Evolutionary conservation across 2,888 invertebrate species (phyloP), one percentile per base, ranked within the genome.

Genomic region (Panzeria rudis): DNA sequence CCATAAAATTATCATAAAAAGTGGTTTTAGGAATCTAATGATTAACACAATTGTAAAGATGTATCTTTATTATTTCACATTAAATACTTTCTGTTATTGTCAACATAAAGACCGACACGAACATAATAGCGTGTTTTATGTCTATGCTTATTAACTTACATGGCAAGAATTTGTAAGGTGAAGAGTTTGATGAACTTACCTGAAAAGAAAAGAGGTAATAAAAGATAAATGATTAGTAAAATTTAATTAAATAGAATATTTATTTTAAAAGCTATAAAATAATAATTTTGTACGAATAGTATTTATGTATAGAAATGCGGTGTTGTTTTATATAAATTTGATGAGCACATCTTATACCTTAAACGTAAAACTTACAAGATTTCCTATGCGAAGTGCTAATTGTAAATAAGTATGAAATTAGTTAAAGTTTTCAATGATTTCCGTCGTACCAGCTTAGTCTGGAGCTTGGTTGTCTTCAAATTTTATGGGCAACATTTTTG

Each of bases 171-270:
- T 5, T 35, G 6, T 35, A 17, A 54, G 4, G 44, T 17, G n/a
- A 69, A 11, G 17, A 59, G 15, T n/a, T 61, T 13, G 41, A 68
- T 32, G 0, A 61, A 84, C 84, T 84, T 72, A 84, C 84, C 84
- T 84, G 52, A 17, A 84, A 84, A n/a, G 41, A 69, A 52, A 84
- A 61, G 44, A 82, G 20, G 13, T 23, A 25, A 76, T 25, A 29
- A 71, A 50, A 68, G 5, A 71, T 5, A 23, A 35, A 52, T 66
- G 4, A 64, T 69, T 75, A 73, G 73, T 47, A 68, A 72, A 72
- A 59, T 29, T 52, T 66, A n/a, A 5, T 32, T 23, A 61, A 20
- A 50, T 50, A 61, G 17, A 7, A 59, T 25, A 59, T 32, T 20
- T 13, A 20, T 9, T 56, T 32, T 9, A 44, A 38, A 66, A 56